Conservation (phyloP, 1,140 invertebrate species). For the Nephila pilipes region DNA sequence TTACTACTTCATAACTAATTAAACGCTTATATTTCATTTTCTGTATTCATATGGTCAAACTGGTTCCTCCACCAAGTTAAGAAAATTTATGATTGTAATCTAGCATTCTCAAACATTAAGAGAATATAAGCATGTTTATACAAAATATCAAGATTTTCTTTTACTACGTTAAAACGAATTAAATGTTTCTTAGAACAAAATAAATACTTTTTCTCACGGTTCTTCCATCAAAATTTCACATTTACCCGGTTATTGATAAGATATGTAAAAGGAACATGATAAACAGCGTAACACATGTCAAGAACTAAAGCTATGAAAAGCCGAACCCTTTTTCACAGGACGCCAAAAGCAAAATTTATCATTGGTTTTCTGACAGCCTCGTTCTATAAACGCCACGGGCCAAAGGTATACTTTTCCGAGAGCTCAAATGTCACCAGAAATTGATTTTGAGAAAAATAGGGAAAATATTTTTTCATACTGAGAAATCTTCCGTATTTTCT, state of each 20-base stretch:
- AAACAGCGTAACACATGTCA: constrained; percentile 12
- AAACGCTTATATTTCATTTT: too few relatives aligned
- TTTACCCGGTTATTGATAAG: neutral
- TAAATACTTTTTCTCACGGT: neutral
- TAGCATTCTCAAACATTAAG: too few relatives aligned
- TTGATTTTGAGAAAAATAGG: neutral
- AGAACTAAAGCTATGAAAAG: neutral
- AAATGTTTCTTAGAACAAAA: too few relatives aligned
- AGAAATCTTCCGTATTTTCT: too few relatives aligned
- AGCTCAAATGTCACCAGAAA: neutral
- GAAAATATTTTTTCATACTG: neutral
- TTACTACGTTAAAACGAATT: too few relatives aligned
- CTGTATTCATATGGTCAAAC: too few relatives aligned
- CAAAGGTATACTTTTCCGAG: neutral
- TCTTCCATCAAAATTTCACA: neutral
- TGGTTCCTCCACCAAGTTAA: too few relatives aligned
- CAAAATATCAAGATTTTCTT: too few relatives aligned
- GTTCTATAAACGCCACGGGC: neutral
- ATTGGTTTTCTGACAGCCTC: neutral
- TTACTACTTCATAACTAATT: too few relatives aligned
- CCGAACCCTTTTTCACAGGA: neutral
- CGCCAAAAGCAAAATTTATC: constrained; percentile 29
- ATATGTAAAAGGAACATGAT: constrained; percentile 14
- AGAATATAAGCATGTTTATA: too few relatives aligned
- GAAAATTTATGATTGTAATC: too few relatives aligned